Evolutionary conservation across 2,113 vertebrate genomes (phyloP), one percentile per base, ranked within the genome.

Genomic region (Gopherus flavomarginatus): DNA sequence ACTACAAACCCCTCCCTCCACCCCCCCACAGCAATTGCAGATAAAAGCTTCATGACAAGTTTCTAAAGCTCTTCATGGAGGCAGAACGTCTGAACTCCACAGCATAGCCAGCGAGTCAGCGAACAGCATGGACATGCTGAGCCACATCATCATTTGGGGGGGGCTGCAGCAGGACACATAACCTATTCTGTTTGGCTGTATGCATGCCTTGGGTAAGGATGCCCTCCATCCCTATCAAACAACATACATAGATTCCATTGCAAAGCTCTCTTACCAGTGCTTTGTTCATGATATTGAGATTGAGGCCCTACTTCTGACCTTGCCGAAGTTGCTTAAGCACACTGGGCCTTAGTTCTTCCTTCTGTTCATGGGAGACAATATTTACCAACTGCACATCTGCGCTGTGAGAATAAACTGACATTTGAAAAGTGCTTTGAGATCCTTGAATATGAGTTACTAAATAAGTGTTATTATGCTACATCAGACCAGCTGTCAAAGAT

Each of bases 381-480:
- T 96, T 97, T 97, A 97, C 96, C 97, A 95, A 93, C 95, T 1
- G 94, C 79, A 81, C 93, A 90, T 94, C 94, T 94, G 82, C 93
- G 90, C 94, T 96, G 95, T 91, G 95, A 96, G 96, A 97, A 97
- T 97, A 96, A 95, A 97, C 97, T 97, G 93, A 96, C 94, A 92
- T 95, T 93, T 84, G 94, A 94, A 95, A 89, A 85, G 90, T 96
- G 92, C 38, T 91, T 88, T 96, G 95, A 92, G 96, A 92, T 97
- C 94, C 85, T 93, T 89, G 75, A 94, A 94, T 96, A 97, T 91
- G 47, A 96, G 96, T 95, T 96, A 94, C 95, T 97, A 97, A 97
- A 93, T 96, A 97, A 97, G 95, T 96, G 97, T 98, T 97, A 97
- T 91, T 97, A 97, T 97, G 96, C 87, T 97, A 97, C 97, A 97